Percentiles rank a stretch among this genome's conserved stretches.
phyloP scores from a whole-genome alignment of 2,113 vertebrate species.

The Panthera tigris region DNA sequence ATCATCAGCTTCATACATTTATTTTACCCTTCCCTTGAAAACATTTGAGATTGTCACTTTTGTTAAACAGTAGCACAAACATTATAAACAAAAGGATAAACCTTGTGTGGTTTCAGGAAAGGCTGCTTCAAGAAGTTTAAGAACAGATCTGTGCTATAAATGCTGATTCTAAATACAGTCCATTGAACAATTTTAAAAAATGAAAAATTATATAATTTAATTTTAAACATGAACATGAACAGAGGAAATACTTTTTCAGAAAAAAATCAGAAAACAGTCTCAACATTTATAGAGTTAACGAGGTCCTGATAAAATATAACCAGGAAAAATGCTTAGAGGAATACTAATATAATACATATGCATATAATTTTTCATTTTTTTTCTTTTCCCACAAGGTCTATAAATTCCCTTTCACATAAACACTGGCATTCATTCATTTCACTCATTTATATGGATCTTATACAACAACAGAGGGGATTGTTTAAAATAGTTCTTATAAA shows the following conservation, averaged over 20 bases:
- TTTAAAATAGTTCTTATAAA: background rate
- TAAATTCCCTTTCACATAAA: background rate
- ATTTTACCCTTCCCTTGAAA: background rate
- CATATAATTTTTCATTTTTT: background rate
- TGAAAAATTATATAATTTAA: constrained; percentile 16
- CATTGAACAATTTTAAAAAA: background rate
- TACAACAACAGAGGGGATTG: background rate
- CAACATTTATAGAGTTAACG: background rate
- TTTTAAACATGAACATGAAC: background rate
- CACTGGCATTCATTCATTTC: background rate
- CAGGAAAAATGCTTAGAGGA: background rate
- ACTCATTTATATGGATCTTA: background rate
- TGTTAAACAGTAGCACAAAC: background rate
- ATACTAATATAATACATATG: background rate
- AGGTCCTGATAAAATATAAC: background rate
- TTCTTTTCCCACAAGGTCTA: background rate
- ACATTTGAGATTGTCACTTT: background rate
- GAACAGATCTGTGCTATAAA: background rate
- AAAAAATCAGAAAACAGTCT: background rate
- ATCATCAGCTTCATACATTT: background rate
- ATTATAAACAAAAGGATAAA: background rate
- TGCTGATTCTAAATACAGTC: background rate
- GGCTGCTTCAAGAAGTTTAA: background rate
- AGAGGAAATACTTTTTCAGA: background rate
- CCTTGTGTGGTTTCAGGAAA: constrained; percentile 13